Evolutionary conservation across 2,888 invertebrate genomes (phyloP), one percentile per base, ranked within the genome.

Genomic region (Chloroclystis v-ata): DNA sequence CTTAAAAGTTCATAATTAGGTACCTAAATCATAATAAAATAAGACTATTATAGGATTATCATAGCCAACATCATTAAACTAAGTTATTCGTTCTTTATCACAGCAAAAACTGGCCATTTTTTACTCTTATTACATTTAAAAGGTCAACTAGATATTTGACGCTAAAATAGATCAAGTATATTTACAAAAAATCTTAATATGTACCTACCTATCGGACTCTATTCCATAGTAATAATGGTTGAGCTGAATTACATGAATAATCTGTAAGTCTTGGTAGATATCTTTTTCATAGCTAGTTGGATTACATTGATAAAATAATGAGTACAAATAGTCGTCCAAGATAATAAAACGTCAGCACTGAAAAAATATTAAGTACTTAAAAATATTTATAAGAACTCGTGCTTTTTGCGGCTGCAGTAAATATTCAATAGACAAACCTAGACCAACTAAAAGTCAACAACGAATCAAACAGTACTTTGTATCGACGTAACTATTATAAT

Each of bases 101-200:
- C 20, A 20, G 26, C 26, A 40, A 44, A 37, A 40, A 37, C 24
- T 14, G 20, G 13, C 1, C n/a, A 16, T 9, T 43, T 48, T 49
- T 56, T 49, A 39, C 37, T 52, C 41, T 49, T 53, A 48, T 58
- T 52, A 49, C 47, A 59, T 59, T 54, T 47, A 45, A 59, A 63
- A 68, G 67, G 67, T 70, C 69, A 67, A 40, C 61, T 68, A 64
- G 61, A 62, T 20, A 20, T 52, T 61, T 54, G 57, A 49, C 49
- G 28, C 48, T 48, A 61, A 69, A 64, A 59, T 69, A 58, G 61
- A 65, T 62, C 69, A 62, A 59, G 54, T 61, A 56, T 62, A 54
- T 59, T 20, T 43, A 61, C 35, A 48, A 43, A 43, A 29, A 13
- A 8, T 13, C n/a, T n/a, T n/a, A n/a, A n/a, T n/a, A n/a, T n/a